Evolutionary conservation across 92 coral and sea anemone species (phyloP).

Genomic region (Epizoanthus stellaris): DNA sequence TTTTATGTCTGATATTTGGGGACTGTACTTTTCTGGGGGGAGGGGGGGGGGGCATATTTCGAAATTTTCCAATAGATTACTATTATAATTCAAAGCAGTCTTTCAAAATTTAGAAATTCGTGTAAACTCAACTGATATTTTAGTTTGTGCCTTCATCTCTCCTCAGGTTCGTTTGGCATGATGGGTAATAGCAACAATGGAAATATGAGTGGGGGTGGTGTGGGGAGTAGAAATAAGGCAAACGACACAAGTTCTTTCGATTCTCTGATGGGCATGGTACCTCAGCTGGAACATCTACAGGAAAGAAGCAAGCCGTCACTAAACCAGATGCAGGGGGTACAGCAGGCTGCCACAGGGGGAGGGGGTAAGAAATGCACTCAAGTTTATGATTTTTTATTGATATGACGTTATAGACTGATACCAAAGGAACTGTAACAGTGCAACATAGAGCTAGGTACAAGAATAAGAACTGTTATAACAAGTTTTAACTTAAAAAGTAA

Average conservation of each 20-base stretch:
- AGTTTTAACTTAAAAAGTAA: too few species aligned
- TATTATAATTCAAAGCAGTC: not conserved
- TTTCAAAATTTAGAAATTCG: not conserved
- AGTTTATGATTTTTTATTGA: too few species aligned
- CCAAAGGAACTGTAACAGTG: too few species aligned
- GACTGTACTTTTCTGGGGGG: too few species aligned
- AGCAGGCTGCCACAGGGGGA: conserved; percentile 42
- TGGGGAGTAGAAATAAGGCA: conserved; percentile 6
- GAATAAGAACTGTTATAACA: too few species aligned
- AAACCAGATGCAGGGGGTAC: conserved; percentile 59
- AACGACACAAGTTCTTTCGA: conserved; percentile 15
- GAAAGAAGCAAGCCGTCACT: conserved; percentile 74
- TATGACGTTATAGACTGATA: too few species aligned
- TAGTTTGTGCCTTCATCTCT: not conserved
- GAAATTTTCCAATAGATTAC: too few species aligned
- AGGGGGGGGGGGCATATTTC: too few species aligned
- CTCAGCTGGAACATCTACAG: conserved; percentile 85
- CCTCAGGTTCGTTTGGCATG: conserved; percentile 37
- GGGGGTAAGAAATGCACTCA: conserved; percentile 13
- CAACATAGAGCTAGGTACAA: too few species aligned
- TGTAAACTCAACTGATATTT: too few species aligned
- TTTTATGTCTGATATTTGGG: too few species aligned
- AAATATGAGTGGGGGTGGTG: conserved; percentile 1
- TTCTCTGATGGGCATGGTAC: conserved; percentile 58
- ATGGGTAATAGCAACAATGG: conserved; percentile 18